Base-by-base conservation (phyloP, 2,113 vertebrate genomes). In the Bucco capensis region DNA sequence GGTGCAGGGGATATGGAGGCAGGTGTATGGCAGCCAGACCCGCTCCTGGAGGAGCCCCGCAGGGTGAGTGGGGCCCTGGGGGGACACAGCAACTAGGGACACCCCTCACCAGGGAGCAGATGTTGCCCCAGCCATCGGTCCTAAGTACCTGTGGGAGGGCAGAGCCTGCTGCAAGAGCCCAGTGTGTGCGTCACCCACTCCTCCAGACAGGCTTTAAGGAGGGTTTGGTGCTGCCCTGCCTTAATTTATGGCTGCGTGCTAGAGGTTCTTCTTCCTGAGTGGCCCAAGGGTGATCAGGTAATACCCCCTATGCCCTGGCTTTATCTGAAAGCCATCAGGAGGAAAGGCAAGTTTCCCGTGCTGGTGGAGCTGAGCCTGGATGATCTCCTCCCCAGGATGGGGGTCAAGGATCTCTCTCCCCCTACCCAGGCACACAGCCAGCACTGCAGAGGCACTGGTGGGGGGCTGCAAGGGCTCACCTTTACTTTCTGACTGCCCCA, bases 61-160 rank as follows among this genome's bases (percentile, higher is more conserved):
- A 74, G 86, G 90, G 95, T 96, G 58, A 96, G 95, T 94, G 67
- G 85, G 82, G 54, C 6, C 14, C 13, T 4, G 33, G 22, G 49
- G 38, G 27, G 6, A 12, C 4, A 2, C 8, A 12, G 84, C 6
- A 18, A 19, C 50, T 1, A 12, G 27, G 80, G 28, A 2, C 24
- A 66, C 5, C 37, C 8, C 0, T n/a, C n/a, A 2, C 15, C 28
- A 16, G 0, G 2, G 72, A 40, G 33, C 13, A 13, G 38, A 73
- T 35, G 25, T 28, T 85, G 73, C 5, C 37, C 17, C 49, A 53
- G 22, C 22, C 9, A 1, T 35, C 4, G 4, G 37, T 19, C 27
- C 37, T 25, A 12, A 30, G 65, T 42, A 46, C 60, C 49, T 14
- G 3, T 40, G 51, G 85, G 18, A 50, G 58, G 35, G 75, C 49